Percentiles rank a stretch among this genome's conserved stretches.
Evolutionary conservation across 2,113 vertebrate genomes (phyloP).

Genomic region (Neolamprologus variostigma): DNA sequence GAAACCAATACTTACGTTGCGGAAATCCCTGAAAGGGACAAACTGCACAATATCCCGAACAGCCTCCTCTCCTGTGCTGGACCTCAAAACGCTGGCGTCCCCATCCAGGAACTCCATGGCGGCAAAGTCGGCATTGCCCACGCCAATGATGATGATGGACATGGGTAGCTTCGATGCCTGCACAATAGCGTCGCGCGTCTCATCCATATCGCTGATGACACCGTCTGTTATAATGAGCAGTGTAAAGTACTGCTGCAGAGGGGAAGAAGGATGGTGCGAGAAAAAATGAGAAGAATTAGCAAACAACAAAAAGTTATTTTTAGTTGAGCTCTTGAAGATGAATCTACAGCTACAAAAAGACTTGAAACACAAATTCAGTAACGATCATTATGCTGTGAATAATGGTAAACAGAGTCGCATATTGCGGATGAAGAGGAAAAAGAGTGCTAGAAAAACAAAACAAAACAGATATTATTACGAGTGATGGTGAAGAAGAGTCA

Average conservation of each 20-base stretch:
- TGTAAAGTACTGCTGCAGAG: slow-evolving; percentile 92
- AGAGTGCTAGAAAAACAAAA: background rate
- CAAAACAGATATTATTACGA: background rate
- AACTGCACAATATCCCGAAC: slow-evolving; percentile 94
- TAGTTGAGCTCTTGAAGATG: background rate
- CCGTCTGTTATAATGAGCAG: slow-evolving; percentile 97
- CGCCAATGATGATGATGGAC: slow-evolving; percentile 98
- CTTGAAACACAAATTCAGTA: background rate
- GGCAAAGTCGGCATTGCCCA: slow-evolving; percentile 92
- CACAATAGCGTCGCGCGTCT: slow-evolving; percentile 88
- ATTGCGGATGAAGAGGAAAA: background rate
- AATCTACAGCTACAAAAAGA: background rate
- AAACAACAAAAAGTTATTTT: background rate
- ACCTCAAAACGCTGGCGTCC: slow-evolving; percentile 84
- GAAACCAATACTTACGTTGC: slow-evolving; percentile 77
- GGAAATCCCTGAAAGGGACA: slow-evolving; percentile 95
- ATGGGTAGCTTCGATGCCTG: slow-evolving; percentile 94
- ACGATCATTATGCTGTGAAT: background rate
- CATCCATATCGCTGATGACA: slow-evolving; percentile 98
- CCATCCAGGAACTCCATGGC: slow-evolving; percentile 98
- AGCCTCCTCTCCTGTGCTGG: slow-evolving; percentile 88
- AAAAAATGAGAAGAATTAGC: background rate
- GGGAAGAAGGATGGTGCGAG: background rate
- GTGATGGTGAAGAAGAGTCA: background rate
- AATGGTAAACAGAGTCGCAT: background rate